These are phyloP conservation scores for Teleiodes luculella DNA, from an alignment of 2,888 invertebrate species.

Conservation along the genomic window DNA sequence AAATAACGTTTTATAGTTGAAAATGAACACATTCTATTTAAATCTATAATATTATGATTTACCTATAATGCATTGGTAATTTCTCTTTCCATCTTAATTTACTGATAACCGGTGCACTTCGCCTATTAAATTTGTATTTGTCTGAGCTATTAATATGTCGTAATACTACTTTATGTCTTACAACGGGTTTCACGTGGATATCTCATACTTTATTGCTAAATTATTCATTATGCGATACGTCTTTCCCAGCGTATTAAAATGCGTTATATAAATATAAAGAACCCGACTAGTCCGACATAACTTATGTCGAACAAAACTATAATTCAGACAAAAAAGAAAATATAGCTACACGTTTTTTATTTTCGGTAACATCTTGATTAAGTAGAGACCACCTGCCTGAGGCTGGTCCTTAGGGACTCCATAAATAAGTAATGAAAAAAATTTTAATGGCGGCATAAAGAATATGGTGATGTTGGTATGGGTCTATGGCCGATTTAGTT, in stretches of 20 bases:
- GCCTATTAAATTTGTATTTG: slow-evolving; percentile 51
- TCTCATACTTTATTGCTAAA: slow-evolving; percentile 65
- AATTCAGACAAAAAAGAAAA: slow-evolving; percentile 70
- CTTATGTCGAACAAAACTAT: slow-evolving; percentile 62
- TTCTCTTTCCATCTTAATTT: slow-evolving; percentile 1
- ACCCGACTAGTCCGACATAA: slow-evolving; percentile 55
- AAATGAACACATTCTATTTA: neutral
- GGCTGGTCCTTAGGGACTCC: slow-evolving; percentile 54
- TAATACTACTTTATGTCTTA: slow-evolving; percentile 55
- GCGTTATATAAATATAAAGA: slow-evolving; percentile 69
- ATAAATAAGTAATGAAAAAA: slow-evolving; percentile 70
- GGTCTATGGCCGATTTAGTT: slow-evolving; percentile 51
- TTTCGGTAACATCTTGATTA: slow-evolving; percentile 78
- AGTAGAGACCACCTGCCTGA: slow-evolving; percentile 75
- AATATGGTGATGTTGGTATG: slow-evolving; percentile 64
- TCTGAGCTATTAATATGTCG: slow-evolving; percentile 60
- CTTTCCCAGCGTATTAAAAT: slow-evolving; percentile 71
- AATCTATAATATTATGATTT: neutral
- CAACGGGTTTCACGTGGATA: slow-evolving; percentile 53
- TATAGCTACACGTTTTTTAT: slow-evolving; percentile 61
- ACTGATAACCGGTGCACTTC: slow-evolving; percentile 13
- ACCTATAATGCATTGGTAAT: neutral
- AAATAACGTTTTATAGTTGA: no score
- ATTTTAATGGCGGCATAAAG: slow-evolving; percentile 67
- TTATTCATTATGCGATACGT: slow-evolving; percentile 71